Base-by-base conservation (phyloP, 2,797 vertebrate species). In the Centropyge bicolor region DNA sequence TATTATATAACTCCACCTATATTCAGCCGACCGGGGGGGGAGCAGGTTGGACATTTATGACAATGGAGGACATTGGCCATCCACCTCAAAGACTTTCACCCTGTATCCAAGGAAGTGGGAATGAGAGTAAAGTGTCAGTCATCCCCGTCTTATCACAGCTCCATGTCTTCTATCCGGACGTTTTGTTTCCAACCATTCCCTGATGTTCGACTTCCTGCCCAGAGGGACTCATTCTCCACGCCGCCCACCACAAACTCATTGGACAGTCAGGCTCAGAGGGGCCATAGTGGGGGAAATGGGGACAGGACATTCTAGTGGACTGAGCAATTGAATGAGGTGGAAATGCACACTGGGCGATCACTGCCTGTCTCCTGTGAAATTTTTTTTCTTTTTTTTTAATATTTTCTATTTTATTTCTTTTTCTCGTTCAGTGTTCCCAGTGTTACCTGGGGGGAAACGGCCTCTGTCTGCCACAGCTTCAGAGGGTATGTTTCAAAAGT, bases 321-420 rank as follows among this genome's bases (percentile, higher is more conserved):
- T 91, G 91, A 89, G 81, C 75, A 80, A 77, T 55, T 81, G 80
- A 91, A 88, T 11, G 78, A 84, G 60, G 68, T 86, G 87, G 78
- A 87, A 85, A 78, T 88, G 92, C 86, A 92, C 90, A 91, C 80
- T 86, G 84, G 93, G 87, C 81, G 36, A 86, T 70, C 89, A 82
- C 91, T 92, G 88, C 91, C 93, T 64, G 84, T 89, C 78, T 92
- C 89, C 86, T 93, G 89, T 94, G 92, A 93, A 92, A 52, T 85
- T 52, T 45, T 22, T 45, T 62, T 61, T 48, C 81, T 52, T 69
- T 86, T 83, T 24, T 70, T 61, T 57, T 62, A 60, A 38, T 80
- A 17, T 9, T 78, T 80, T 81, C 65, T 65, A 41, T 78, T 83
- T 74, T 62, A 19, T 75, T 83, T 63, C 14, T 79, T 76, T 76